Evolutionary conservation across 2,888 invertebrate species (phyloP).

Genomic region (Brenthis ino): DNA sequence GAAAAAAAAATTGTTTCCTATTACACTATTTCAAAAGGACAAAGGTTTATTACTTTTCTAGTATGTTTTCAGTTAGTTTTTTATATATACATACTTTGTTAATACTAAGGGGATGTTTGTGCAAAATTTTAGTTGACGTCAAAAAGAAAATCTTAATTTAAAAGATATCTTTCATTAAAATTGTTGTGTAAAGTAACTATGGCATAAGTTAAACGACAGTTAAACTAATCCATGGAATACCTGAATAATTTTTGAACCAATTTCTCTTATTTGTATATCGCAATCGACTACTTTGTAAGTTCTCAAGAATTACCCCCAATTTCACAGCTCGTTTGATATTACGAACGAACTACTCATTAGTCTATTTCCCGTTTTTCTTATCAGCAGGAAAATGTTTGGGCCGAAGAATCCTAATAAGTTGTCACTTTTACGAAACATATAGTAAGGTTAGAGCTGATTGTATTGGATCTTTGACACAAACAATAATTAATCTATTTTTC

Average conservation of each 20-base stretch:
- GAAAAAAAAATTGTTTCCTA: background rate
- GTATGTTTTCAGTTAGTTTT: too few relatives aligned
- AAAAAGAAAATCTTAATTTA: background rate
- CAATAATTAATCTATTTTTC: constrained; percentile 12
- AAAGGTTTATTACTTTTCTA: background rate
- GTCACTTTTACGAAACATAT: constrained; percentile 16
- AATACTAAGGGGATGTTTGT: too few relatives aligned
- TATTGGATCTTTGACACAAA: constrained; percentile 19
- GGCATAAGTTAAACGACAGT: background rate
- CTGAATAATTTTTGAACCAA: constrained; percentile 5
- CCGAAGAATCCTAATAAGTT: constrained; percentile 25
- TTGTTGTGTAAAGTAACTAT: background rate
- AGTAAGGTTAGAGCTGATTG: constrained; percentile 7
- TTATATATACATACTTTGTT: too few relatives aligned
- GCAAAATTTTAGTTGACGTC: too few relatives aligned
- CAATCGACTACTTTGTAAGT: constrained; percentile 31
- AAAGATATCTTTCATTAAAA: background rate
- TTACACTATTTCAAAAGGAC: background rate
- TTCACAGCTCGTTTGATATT: constrained; percentile 38
- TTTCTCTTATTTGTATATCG: constrained; percentile 28
- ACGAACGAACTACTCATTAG: constrained; percentile 34
- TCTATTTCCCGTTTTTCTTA: constrained; percentile 32
- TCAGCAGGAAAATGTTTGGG: constrained; percentile 29
- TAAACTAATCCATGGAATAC: background rate
- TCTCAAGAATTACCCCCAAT: constrained; percentile 33